Conservation (phyloP, 2,888 invertebrate species). For the Pristionchus fissidentatus region DNA sequence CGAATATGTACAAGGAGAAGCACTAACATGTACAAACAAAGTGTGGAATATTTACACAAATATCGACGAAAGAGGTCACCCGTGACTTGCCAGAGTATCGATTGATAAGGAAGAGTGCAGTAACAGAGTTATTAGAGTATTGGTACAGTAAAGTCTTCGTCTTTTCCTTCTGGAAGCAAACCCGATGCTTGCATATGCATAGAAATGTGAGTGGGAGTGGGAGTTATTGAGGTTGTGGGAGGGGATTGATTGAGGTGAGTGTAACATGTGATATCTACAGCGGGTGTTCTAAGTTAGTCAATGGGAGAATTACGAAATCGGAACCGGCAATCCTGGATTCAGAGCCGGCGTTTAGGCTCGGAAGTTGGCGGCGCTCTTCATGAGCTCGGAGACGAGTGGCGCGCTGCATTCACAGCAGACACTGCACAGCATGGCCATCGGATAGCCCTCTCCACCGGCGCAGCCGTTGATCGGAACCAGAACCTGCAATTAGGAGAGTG, state of each 20-base stretch:
- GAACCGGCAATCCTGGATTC: neutral
- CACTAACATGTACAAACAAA: conserved; percentile 41
- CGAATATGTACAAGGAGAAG: conserved; percentile 34
- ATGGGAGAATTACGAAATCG: neutral
- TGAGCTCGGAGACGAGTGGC: conserved; percentile 44
- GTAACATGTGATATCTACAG: too few species aligned
- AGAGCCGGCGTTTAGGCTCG: neutral
- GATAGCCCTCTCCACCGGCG: conserved; percentile 28
- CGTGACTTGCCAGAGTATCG: conserved; percentile 24
- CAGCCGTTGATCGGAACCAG: conserved; percentile 47
- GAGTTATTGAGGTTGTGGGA: neutral
- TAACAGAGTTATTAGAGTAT: conserved; percentile 8
- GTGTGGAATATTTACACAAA: neutral
- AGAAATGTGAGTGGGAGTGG: neutral
- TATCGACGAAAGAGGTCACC: conserved; percentile 1
- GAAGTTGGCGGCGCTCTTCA: conserved; percentile 45
- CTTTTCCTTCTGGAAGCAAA: conserved; percentile 10
- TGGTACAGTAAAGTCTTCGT: conserved; percentile 16
- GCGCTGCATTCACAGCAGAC: conserved; percentile 45
- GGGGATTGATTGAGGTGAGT: too few species aligned
- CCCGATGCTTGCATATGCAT: neutral
- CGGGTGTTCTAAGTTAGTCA: neutral
- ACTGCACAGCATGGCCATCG: conserved; percentile 46
- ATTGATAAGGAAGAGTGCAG: neutral
- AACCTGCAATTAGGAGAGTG: neutral